Percentiles rank a stretch among this genome's conserved stretches.
Evolutionary conservation across 2,888 invertebrate species (phyloP).

Genomic region (Mythimna impura): DNA sequence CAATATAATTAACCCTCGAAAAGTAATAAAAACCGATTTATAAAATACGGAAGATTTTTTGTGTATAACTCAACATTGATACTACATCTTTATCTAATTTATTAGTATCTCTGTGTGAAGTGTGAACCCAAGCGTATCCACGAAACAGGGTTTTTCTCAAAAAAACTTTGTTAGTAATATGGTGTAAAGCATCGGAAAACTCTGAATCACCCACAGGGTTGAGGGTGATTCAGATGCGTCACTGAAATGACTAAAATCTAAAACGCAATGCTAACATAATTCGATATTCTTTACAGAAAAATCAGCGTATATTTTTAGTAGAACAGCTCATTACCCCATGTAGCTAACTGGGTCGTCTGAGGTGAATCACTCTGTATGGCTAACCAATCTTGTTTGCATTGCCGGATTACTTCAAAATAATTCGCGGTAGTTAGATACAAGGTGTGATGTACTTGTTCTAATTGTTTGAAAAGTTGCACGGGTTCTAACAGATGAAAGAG

Average conservation of each 20-base stretch:
- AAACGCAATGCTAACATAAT: slow-evolving; percentile 30
- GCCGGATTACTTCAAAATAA: slow-evolving; percentile 49
- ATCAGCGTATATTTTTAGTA: slow-evolving; percentile 59
- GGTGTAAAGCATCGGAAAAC: background rate
- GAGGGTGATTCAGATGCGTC: slow-evolving; percentile 26
- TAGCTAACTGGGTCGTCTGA: slow-evolving; percentile 56
- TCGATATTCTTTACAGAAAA: slow-evolving; percentile 50
- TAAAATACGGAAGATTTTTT: background rate
- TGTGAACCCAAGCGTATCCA: slow-evolving; percentile 14
- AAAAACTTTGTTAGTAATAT: background rate
- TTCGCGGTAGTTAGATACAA: slow-evolving; percentile 36
- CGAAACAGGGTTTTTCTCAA: slow-evolving; percentile 20
- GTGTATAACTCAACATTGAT: background rate
- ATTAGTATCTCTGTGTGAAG: slow-evolving; percentile 23
- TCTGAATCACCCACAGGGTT: background rate
- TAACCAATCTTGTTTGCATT: slow-evolving; percentile 41
- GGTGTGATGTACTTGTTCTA: slow-evolving; percentile 20
- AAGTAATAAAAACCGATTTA: slow-evolving; percentile 6
- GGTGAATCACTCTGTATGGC: slow-evolving; percentile 57
- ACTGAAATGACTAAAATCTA: slow-evolving; percentile 28
- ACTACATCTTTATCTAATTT: background rate
- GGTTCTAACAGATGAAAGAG: background rate
- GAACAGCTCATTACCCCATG: slow-evolving; percentile 52
- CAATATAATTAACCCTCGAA: background rate
- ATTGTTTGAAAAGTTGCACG: slow-evolving; percentile 14